Evolutionary conservation across 2,113 vertebrate genomes (phyloP).

Genomic region (Proteles cristata): DNA sequence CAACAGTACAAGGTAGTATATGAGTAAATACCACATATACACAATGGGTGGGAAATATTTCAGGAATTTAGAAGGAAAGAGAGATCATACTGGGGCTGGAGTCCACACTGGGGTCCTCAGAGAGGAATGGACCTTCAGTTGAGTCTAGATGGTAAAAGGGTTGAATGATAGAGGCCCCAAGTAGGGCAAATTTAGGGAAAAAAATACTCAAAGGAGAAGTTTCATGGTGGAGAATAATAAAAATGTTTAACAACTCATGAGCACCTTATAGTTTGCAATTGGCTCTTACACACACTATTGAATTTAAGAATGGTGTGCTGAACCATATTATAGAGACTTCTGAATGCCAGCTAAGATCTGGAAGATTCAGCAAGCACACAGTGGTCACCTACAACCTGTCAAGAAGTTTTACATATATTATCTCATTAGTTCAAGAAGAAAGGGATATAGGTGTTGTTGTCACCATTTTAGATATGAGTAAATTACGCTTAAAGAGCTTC

Average conservation of each 20-base stretch:
- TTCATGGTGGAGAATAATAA: background rate
- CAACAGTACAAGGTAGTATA: background rate
- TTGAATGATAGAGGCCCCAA: background rate
- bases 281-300: background rate
- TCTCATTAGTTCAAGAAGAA: conserved; percentile 8
- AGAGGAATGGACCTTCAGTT: background rate
- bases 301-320: background rate
- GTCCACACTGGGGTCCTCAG: background rate
- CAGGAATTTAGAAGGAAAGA: background rate
- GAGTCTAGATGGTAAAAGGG: background rate
- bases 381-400: background rate
- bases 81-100: background rate
- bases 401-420: background rate
- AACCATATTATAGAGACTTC: background rate
- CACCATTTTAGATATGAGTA: conserved; percentile 7
- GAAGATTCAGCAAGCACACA: background rate
- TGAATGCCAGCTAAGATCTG: background rate
- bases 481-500: conserved; percentile 41
- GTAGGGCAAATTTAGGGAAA: background rate
- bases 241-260: background rate
- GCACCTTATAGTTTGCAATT: background rate
- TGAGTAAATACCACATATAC: background rate
- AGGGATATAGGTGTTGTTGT: background rate
- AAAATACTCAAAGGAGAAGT: background rate
- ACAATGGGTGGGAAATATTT: background rate